Evolutionary conservation across 2,797 vertebrate species (phyloP).

Genomic region (Protonibea diacanthus): DNA sequence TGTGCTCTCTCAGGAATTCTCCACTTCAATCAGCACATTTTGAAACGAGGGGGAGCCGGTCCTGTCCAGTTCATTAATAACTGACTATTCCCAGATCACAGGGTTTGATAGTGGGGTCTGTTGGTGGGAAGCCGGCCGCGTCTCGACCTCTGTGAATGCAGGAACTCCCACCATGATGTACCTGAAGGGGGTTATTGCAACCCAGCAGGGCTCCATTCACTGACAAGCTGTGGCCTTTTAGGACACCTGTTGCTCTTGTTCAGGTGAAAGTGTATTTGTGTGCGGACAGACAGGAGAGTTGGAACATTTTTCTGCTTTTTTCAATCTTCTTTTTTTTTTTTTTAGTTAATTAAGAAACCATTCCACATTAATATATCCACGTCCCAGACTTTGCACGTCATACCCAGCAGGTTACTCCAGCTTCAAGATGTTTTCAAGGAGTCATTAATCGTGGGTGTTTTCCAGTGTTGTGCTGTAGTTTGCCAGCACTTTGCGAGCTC

Average conservation of each 20-base stretch:
- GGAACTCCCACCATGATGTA: constrained; percentile 79
- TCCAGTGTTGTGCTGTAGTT: constrained; percentile 67
- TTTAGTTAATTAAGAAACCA: not conserved
- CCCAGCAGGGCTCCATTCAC: constrained; percentile 33
- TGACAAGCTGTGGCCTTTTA: constrained; percentile 22
- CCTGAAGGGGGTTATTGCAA: constrained; percentile 64
- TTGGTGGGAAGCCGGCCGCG: constrained; percentile 47
- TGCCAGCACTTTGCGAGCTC: constrained; percentile 54
- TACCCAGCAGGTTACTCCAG: constrained; percentile 47
- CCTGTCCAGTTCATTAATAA: constrained; percentile 82
- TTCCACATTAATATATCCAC: not conserved
- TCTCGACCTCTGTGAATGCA: constrained; percentile 39
- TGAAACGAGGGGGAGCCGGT: constrained; percentile 63
- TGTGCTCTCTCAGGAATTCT: constrained; percentile 66
- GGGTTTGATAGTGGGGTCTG: constrained; percentile 62
- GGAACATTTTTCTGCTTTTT: not conserved
- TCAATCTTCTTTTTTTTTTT: not conserved
- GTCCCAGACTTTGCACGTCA: constrained; percentile 31
- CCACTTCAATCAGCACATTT: constrained; percentile 79
- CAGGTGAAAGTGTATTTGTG: constrained; percentile 44
- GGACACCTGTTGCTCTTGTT: constrained; percentile 76
- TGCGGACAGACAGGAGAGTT: not conserved
- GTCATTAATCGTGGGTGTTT: constrained; percentile 65
- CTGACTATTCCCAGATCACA: constrained; percentile 76
- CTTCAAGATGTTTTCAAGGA: constrained; percentile 46